Percentiles rank a stretch among this genome's conserved stretches.
Conservation (phyloP, 1,140 invertebrate genomes). For the Lepidurus couesii region DNA sequence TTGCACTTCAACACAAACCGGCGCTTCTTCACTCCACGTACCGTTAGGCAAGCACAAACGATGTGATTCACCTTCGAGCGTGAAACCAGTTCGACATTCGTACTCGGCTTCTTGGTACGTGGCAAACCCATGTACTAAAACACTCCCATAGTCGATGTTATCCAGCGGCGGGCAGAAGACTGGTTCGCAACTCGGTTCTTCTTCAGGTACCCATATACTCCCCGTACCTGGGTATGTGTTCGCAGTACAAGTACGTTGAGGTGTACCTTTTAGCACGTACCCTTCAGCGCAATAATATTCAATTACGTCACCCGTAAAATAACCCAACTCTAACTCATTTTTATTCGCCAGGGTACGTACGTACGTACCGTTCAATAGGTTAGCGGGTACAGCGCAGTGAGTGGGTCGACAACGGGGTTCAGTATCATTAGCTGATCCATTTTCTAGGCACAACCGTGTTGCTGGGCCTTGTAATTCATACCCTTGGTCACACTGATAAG, state of each 20-base stretch:
- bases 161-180: slow-evolving; percentile 32
- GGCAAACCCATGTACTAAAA: slow-evolving; percentile 32
- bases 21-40: slow-evolving; percentile 36
- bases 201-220: slow-evolving; percentile 26
- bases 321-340: slow-evolving; percentile 27
- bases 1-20: slow-evolving; percentile 37
- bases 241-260: slow-evolving; percentile 25
- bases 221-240: background rate
- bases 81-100: slow-evolving; percentile 38
- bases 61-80: slow-evolving; percentile 35
- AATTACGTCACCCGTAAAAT: slow-evolving; percentile 31
- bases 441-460: slow-evolving; percentile 42
- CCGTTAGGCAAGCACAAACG: slow-evolving; percentile 33
- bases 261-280: slow-evolving; percentile 31
- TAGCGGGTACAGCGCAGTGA: slow-evolving; percentile 40
- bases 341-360: slow-evolving; percentile 30
- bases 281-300: slow-evolving; percentile 36
- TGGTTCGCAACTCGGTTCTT: background rate
- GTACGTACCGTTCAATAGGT: slow-evolving; percentile 35
- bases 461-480: slow-evolving; percentile 40
- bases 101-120: slow-evolving; percentile 37
- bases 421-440: slow-evolving; percentile 42
- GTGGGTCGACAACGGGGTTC: slow-evolving; percentile 41
- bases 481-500: slow-evolving; percentile 42
- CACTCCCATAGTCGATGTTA: slow-evolving; percentile 32